Conservation (phyloP, 2,113 vertebrate genomes). For the Cepphus grylle region DNA sequence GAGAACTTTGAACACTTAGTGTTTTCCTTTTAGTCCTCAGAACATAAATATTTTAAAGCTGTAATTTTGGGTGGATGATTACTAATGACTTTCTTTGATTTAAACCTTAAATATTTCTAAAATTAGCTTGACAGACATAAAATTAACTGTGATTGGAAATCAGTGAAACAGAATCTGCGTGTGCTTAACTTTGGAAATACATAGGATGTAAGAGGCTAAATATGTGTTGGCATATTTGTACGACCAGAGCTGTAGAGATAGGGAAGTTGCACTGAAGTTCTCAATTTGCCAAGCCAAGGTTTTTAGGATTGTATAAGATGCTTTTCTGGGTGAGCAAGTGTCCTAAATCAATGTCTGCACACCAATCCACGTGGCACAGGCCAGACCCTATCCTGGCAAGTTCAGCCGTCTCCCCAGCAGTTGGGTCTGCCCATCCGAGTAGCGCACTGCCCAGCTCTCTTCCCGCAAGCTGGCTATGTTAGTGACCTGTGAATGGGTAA, state of each 20-base stretch:
- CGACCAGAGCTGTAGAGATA: neutral
- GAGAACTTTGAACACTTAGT: neutral
- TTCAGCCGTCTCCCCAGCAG: neutral
- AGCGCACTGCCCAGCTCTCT: neutral
- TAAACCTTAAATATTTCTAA: neutral
- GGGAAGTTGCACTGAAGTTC: neutral
- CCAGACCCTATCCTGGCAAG: neutral
- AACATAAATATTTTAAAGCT: neutral
- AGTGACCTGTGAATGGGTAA: neutral
- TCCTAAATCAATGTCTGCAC: neutral
- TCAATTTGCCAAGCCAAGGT: neutral
- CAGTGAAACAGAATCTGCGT: neutral
- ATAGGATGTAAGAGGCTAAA: neutral
- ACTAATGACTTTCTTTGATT: neutral
- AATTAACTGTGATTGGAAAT: neutral
- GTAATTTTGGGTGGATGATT: neutral
- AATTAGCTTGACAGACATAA: neutral
- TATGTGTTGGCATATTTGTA: neutral
- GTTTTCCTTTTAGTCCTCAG: neutral
- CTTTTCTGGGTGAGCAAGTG: neutral
- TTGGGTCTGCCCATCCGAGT: neutral
- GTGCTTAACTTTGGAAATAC: neutral
- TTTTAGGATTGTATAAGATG: neutral
- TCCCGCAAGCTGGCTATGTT: neutral
- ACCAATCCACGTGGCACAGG: rapidly evolving